Evolutionary conservation across 2,113 vertebrate species (phyloP), one percentile per base, ranked within the genome.

Genomic region (Heteronetta atricapilla): DNA sequence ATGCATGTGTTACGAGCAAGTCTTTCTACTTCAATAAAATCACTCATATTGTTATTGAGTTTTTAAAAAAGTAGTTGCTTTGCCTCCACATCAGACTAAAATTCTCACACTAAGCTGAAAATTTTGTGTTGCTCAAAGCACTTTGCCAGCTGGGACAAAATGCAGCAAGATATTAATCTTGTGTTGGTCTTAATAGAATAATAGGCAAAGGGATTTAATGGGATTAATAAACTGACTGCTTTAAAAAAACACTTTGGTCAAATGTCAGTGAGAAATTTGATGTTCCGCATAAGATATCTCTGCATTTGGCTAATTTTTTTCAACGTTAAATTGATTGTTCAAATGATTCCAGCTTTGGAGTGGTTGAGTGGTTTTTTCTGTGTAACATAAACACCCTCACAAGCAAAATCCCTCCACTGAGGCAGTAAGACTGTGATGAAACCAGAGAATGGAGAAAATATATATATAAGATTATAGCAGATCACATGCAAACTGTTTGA

Each of bases 301-400:
- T 44, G 7, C 40, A 16, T 89, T 82, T 85, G 74, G 66, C 53
- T 95, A 82, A 87, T 96, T 94, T 95, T 95, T 90, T 18, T 72
- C 72, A 34, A 28, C 15, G 74, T 87, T 90, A 82, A 95, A 95
- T 76, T 69, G 84, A 88, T 92, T 59, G 72, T 70, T 82, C 86
- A 82, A 90, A 63, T 21, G 59, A 79, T 93, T 89, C 83, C 70
- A 66, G 62, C 67, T 92, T 94, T 87, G 66, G 93, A 96, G 92
- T 79, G 50, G 83, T 53, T 95, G 88, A 96, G 88, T 95, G 88
- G 3, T 50, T 82, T 90, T 67, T 88, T 88, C 63, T 72, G 5
- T 17, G 8, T 94, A 89, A 89, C 22, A 46, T 96, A 96, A 97
- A 96, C 95, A 95, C 94, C 93, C 84, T 94, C 89, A 82, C 78